A percentile compares a stretch with the other conserved stretches of the same genome.
These are phyloP conservation scores for Himalopsyche kuldschensis DNA, from an alignment of 2,888 invertebrate species.

Conservation along the genomic window DNA sequence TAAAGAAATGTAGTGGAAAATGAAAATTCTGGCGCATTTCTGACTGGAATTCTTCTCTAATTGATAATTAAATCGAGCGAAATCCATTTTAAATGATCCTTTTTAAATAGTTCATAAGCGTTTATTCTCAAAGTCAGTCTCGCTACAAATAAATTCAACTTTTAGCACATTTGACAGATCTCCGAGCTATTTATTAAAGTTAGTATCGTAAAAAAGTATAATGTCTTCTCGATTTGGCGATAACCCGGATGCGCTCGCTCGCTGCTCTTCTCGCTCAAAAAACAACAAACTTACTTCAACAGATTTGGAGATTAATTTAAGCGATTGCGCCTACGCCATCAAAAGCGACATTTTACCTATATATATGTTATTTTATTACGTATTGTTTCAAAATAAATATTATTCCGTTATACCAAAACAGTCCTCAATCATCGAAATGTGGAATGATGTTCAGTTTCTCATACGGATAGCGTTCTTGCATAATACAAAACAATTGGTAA, in stretches of 20 bases:
- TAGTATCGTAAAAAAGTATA: background rate
- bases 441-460: no score
- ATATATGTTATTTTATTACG: background rate
- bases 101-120: no score
- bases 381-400: background rate
- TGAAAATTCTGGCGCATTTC: no score
- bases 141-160: background rate
- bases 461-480: background rate
- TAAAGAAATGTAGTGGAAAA: no score
- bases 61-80: no score
- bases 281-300: background rate
- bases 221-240: background rate
- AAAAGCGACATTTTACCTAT: background rate
- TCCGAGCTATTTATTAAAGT: background rate
- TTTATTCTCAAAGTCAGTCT: background rate
- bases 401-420: background rate
- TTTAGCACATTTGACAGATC: background rate
- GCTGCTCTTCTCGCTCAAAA: background rate
- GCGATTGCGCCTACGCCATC: background rate
- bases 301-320: background rate
- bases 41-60: no score
- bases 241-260: background rate
- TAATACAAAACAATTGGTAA: background rate
- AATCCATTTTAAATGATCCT: no score
- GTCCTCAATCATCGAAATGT: background rate